Conservation (phyloP, 2,113 vertebrate genomes). For the Eolophus roseicapilla region DNA sequence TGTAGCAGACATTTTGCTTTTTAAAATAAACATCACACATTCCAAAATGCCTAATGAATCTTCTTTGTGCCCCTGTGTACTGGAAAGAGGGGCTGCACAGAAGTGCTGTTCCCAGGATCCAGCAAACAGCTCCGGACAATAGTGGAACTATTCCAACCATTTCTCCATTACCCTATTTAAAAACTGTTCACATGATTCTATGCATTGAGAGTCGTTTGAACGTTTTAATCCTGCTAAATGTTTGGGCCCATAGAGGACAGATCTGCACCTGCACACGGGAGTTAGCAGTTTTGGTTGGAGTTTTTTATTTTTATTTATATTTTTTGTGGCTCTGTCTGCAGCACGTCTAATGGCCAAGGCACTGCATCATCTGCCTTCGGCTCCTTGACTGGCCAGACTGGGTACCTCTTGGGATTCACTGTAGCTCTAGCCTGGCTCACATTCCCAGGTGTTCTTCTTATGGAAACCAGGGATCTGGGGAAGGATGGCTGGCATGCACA, state of each 20-base stretch:
- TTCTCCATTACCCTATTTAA: not conserved
- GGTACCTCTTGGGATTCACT: not conserved
- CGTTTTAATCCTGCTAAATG: not conserved
- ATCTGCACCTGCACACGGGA: not conserved
- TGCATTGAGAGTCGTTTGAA: not conserved
- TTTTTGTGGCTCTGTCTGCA: not conserved
- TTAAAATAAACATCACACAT: not conserved
- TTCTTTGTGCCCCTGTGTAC: not conserved
- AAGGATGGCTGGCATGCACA: not conserved
- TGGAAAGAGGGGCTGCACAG: not conserved
- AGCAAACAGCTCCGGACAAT: not conserved
- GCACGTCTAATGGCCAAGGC: not conserved
- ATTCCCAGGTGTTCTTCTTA: not conserved
- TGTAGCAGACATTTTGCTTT: not conserved
- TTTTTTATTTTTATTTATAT: not conserved
- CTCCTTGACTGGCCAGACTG: not conserved
- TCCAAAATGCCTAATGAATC: not conserved
- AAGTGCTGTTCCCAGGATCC: not conserved
- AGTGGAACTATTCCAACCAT: constrained; percentile 1
- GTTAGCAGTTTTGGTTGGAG: not conserved
- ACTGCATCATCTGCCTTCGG: not conserved
- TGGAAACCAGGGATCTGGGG: not conserved
- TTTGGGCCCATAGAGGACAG: not conserved
- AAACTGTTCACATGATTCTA: not conserved
- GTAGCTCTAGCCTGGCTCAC: not conserved